Conservation (phyloP, 2,888 invertebrate species). For the Schizotus pectinicornis region DNA sequence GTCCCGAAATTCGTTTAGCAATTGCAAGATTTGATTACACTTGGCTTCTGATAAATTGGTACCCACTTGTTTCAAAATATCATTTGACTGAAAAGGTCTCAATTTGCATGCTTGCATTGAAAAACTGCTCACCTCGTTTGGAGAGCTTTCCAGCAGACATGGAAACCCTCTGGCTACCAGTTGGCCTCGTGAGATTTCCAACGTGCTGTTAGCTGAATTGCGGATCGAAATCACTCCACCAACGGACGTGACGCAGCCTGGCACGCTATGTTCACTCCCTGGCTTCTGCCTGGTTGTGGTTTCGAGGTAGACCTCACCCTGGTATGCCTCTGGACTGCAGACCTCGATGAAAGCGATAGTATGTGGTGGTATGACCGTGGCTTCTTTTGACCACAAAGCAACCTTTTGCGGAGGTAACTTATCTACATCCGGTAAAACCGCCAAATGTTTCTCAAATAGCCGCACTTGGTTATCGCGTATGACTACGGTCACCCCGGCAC, state of each 20-base stretch:
- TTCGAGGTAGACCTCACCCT: neutral
- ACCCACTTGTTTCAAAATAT: neutral
- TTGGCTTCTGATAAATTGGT: neutral
- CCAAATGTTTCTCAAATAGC: neutral
- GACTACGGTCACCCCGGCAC: constrained; percentile 23
- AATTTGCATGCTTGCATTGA: neutral
- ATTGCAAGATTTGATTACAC: neutral
- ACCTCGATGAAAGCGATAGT: too few relatives aligned
- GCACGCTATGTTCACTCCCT: neutral
- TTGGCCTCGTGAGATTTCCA: neutral
- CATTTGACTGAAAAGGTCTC: neutral
- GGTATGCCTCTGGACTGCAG: neutral
- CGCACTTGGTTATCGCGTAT: neutral
- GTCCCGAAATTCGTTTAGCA: constrained; percentile 18
- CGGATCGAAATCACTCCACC: neutral
- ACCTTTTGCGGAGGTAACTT: too few relatives aligned
- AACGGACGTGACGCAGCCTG: neutral
- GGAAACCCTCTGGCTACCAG: neutral
- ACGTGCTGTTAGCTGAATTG: neutral
- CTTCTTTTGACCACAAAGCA: too few relatives aligned
- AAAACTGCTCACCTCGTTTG: neutral
- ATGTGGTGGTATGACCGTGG: too few relatives aligned
- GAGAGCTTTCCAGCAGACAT: neutral
- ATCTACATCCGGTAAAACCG: too few relatives aligned
- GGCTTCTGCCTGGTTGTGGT: neutral